phyloP scores from a whole-genome alignment of 2,888 invertebrate species.

The Xylocampa areola region DNA sequence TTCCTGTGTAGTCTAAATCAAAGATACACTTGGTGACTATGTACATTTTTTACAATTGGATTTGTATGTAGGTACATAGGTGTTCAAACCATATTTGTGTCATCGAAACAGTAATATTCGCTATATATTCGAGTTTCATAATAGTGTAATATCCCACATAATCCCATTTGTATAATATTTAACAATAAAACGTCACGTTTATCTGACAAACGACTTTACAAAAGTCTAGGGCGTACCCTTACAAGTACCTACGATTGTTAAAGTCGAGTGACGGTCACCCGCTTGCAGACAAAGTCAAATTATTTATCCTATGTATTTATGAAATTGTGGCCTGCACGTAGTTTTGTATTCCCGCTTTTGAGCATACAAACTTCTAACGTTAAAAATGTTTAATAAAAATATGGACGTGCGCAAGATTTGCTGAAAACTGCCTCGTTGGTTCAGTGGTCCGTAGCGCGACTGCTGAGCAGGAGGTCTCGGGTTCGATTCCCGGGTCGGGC shows the following conservation, averaged over 20 bases:
- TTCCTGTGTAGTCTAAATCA: too few relatives aligned
- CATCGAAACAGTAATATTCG: too few relatives aligned
- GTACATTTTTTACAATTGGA: too few relatives aligned
- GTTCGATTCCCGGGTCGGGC: too few relatives aligned
- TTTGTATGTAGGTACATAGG: too few relatives aligned
- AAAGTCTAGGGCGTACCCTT: conserved; percentile 7
- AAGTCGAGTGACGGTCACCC: conserved; percentile 27
- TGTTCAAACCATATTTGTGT: too few relatives aligned
- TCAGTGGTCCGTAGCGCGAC: too few relatives aligned
- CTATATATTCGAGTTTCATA: neutral
- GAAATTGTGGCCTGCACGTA: neutral
- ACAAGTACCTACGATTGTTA: conserved; percentile 11
- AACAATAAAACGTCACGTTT: conserved; percentile 7
- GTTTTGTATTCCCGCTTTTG: neutral
- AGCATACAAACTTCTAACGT: neutral
- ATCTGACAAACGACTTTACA: conserved; percentile 12
- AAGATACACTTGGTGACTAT: too few relatives aligned
- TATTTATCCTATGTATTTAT: neutral
- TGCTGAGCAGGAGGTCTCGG: too few relatives aligned
- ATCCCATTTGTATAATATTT: neutral
- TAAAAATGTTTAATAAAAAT: conserved; percentile 18
- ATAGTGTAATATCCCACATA: neutral
- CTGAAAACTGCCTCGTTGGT: too few relatives aligned
- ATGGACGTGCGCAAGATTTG: neutral
- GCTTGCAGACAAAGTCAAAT: conserved; percentile 28